Conservation (phyloP, 2,113 vertebrate species). For the Campylomormyrus tamandua region DNA sequence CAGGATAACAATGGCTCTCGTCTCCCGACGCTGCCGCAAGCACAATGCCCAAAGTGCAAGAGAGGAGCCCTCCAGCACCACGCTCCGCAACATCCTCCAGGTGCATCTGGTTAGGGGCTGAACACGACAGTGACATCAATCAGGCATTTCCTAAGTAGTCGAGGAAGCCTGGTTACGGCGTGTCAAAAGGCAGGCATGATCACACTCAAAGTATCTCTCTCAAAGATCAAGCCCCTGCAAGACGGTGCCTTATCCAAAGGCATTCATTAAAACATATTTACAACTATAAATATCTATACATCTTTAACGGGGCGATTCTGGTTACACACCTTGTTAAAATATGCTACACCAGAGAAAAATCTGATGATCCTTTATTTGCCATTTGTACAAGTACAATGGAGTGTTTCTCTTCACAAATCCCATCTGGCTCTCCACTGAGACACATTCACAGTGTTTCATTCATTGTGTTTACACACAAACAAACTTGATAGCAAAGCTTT, state of each 20-base stretch:
- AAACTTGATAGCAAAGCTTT: no score
- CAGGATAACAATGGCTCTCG: not conserved
- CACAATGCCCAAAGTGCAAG: not conserved
- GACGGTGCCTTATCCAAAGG: not conserved
- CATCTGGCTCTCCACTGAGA: no score
- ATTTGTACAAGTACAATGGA: no score
- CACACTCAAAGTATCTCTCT: not conserved
- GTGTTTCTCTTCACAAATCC: no score
- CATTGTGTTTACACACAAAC: no score
- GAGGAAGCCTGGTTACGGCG: not conserved
- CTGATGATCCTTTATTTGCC: no score
- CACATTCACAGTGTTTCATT: no score
- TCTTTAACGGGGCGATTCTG: not conserved
- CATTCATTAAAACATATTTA: not conserved
- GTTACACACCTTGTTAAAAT: not conserved
- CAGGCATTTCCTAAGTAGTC: not conserved
- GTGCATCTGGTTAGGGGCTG: not conserved
- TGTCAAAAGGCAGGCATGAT: not conserved
- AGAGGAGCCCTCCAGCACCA: not conserved
- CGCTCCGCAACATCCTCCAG: constrained; percentile 1
- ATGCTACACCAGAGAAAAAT: not conserved
- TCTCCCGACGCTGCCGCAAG: not conserved
- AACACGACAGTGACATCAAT: not conserved
- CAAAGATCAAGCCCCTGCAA: not conserved
- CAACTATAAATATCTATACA: not conserved